phyloP scores from a whole-genome alignment of 2,888 invertebrate species.

The Eueremaeus valkanovi region DNA sequence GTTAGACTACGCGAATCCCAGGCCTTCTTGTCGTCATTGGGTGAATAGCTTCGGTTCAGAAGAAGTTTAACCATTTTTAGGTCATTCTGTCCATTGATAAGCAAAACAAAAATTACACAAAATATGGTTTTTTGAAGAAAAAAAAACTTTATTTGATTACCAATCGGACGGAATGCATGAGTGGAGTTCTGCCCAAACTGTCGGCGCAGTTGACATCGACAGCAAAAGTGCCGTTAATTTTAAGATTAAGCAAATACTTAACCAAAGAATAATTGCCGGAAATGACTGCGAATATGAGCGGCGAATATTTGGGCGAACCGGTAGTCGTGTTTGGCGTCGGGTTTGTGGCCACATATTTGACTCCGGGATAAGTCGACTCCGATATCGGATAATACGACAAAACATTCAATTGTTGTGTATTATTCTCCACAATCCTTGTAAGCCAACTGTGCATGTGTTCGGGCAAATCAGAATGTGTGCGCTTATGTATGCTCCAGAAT shows the following conservation, averaged over 20 bases:
- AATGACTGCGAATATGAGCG: conserved; percentile 53
- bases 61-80: conserved; percentile 52
- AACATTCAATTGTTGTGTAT: conserved; percentile 50
- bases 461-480: conserved; percentile 40
- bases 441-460: conserved; percentile 43
- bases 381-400: conserved; percentile 50
- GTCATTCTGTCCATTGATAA: conserved; percentile 51
- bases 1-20: conserved; percentile 27
- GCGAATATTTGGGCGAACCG: conserved; percentile 48
- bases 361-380: conserved; percentile 44
- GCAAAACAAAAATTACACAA: not conserved
- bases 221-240: conserved; percentile 45
- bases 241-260: conserved; percentile 50
- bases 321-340: conserved; percentile 23
- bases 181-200: conserved; percentile 51
- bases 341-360: conserved; percentile 38
- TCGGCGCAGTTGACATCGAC: conserved; percentile 53
- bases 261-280: conserved; percentile 51
- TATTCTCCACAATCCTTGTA: conserved; percentile 48
- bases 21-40: conserved; percentile 45
- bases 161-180: conserved; percentile 54
- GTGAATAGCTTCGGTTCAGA: conserved; percentile 51
- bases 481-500: conserved; percentile 50
- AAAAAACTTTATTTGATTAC: conserved; percentile 47
- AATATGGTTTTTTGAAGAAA: not conserved